These are phyloP conservation scores for Morpho achilles DNA, from an alignment of 2,888 invertebrate genomes.

Conservation along the genomic window DNA sequence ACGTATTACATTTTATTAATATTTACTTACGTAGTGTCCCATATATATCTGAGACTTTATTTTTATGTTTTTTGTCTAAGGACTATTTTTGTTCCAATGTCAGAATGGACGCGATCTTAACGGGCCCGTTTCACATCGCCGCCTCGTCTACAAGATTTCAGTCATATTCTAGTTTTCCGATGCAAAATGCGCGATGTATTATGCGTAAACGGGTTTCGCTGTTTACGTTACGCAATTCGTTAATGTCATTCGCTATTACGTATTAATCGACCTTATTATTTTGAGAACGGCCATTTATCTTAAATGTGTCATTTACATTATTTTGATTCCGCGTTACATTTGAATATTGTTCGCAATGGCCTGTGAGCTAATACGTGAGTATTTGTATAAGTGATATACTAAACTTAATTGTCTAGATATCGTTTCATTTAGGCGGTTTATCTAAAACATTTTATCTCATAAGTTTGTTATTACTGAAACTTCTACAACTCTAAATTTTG, in stretches of 20 bases:
- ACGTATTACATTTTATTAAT: slow-evolving; percentile 33
- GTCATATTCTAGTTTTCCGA: not conserved
- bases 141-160: slow-evolving; percentile 12
- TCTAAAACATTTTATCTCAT: no score
- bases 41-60: slow-evolving; percentile 26
- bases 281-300: not conserved
- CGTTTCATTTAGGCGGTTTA: no score
- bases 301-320: not conserved
- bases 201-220: not conserved
- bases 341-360: no score
- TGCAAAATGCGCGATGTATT: not conserved
- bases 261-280: slow-evolving; percentile 3
- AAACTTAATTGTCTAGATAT: no score
- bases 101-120: slow-evolving; percentile 15
- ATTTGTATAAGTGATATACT: no score
- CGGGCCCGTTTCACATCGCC: slow-evolving; percentile 12
- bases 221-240: slow-evolving; percentile 1
- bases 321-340: no score
- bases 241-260: not conserved
- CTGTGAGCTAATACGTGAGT: no score
- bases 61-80: slow-evolving; percentile 23
- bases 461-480: no score
- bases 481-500: no score
- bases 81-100: slow-evolving; percentile 26
- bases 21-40: slow-evolving; percentile 28